Evolutionary conservation across 1,140 invertebrate genomes (phyloP).

Genomic region (Proales similis): DNA sequence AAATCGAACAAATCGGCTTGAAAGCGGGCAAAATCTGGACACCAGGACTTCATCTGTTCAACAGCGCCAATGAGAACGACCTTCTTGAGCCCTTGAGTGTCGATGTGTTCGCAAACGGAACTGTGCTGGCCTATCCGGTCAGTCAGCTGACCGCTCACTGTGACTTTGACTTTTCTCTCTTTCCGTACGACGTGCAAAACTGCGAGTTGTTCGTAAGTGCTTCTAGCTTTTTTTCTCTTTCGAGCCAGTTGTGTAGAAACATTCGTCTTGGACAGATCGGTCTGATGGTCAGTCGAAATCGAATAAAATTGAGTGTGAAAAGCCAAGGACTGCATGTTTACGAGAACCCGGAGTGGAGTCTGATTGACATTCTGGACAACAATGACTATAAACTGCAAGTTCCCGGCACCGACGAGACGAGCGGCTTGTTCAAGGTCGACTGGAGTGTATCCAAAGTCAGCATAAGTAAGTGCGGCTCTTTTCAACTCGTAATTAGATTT

Average conservation of each 20-base stretch:
- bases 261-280: no score
- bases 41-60: slow-evolving; percentile 39
- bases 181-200: slow-evolving; percentile 12
- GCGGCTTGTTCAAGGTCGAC: slow-evolving; percentile 19
- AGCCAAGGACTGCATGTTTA: slow-evolving; percentile 7
- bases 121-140: slow-evolving; percentile 11
- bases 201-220: slow-evolving; percentile 29
- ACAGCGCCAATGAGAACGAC: slow-evolving; percentile 37
- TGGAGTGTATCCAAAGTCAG: slow-evolving; percentile 32
- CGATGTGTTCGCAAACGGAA: slow-evolving; percentile 12
- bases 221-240: no score
- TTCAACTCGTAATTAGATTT: neutral
- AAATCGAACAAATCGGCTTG: slow-evolving; percentile 39
- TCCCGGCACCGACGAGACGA: slow-evolving; percentile 5
- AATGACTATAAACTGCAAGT: slow-evolving; percentile 5
- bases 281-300: no score
- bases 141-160: slow-evolving; percentile 32
- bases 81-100: slow-evolving; percentile 18
- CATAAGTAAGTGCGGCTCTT: slow-evolving; percentile 2
- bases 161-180: slow-evolving; percentile 32
- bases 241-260: no score
- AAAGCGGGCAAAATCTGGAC: slow-evolving; percentile 39
- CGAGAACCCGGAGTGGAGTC: slow-evolving; percentile 5
- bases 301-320: slow-evolving; percentile 24
- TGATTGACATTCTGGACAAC: slow-evolving; percentile 1